Evolutionary conservation across 1,140 invertebrate species (phyloP), one percentile per base, ranked within the genome.

Genomic region (Metopolophium dirhodum): DNA sequence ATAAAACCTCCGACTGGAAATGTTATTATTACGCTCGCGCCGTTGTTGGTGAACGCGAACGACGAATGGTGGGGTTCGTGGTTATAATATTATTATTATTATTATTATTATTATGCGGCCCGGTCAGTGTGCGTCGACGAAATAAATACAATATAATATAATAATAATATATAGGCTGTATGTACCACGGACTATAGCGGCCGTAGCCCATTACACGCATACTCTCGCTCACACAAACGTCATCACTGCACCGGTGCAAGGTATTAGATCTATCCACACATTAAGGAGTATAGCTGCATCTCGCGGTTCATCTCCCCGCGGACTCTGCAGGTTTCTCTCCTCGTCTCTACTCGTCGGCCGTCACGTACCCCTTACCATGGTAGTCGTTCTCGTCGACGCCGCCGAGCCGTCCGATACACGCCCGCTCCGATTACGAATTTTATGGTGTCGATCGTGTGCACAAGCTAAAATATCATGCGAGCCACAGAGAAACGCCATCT

Each of bases 1-100:
- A 90, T 90, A 86, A 57, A 82, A 92, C 18, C 86, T 49, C 86
- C 11, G 51, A 57, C 51, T 57, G 35, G 88, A 90, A 90, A 90
- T 61, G 89, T 90, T 90, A 90, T 90, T 90, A 90, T 89, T 57
- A 89, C 86, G 23, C 26, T 2, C 23, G 23, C 37, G 20, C 37
- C 7, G 51, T 89, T 3, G 88, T 89, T 30, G 51, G 88, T 9
- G 51, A 89, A 89, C 87, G n/a, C n/a, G 49, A 14, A 37, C 68
- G 2, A 41, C n/a, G 20, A 22, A 22, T 22, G 51, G 49, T 61
- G 23, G 85, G 23, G 85, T 86, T 47, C 85, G 85, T 86, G 30
- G 45, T 45, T 85, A 85, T 85, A 85, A 41, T 85, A 83, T 85
- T 85, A 41, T 68, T 68, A 68, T 68, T 68, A 61, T 57, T 47